Percentiles rank a stretch among this genome's conserved stretches.
Evolutionary conservation across 2,888 invertebrate species (phyloP).

Genomic region (Incurvaria masculella): DNA sequence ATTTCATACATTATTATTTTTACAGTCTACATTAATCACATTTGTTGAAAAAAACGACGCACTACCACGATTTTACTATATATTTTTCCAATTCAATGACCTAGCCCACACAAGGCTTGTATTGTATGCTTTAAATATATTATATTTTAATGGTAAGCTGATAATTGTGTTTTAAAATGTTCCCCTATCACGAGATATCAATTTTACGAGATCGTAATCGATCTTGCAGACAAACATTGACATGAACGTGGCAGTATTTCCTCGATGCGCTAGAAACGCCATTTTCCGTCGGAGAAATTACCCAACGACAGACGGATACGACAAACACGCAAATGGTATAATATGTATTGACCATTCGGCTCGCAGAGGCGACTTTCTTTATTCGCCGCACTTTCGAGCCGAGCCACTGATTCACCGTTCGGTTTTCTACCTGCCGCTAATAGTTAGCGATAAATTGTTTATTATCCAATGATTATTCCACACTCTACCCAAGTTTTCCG

Average conservation of each 20-base stretch:
- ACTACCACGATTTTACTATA: too few species aligned
- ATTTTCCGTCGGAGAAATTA: not conserved
- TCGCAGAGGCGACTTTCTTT: slow-evolving; percentile 38
- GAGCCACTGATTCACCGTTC: not conserved
- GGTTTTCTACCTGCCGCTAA: not conserved
- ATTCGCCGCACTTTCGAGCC: not conserved
- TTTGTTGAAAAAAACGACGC: too few species aligned
- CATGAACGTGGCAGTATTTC: not conserved
- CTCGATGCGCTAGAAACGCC: not conserved
- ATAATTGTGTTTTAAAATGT: too few species aligned
- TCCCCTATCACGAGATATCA: too few species aligned
- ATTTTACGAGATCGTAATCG: too few species aligned
- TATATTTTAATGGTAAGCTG: too few species aligned
- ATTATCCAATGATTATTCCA: not conserved
- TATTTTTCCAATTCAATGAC: too few species aligned
- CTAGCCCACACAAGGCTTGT: too few species aligned
- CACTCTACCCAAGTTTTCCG: not conserved
- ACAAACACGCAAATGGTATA: slow-evolving; percentile 17
- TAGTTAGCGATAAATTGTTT: not conserved
- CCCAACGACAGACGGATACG: not conserved
- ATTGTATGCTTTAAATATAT: too few species aligned
- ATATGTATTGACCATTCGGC: slow-evolving; percentile 42
- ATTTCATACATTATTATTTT: too few species aligned
- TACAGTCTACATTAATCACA: too few species aligned
- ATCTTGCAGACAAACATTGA: too few species aligned